phyloP scores from a whole-genome alignment of 1,140 invertebrate genomes.

The Pectinophora gossypiella region DNA sequence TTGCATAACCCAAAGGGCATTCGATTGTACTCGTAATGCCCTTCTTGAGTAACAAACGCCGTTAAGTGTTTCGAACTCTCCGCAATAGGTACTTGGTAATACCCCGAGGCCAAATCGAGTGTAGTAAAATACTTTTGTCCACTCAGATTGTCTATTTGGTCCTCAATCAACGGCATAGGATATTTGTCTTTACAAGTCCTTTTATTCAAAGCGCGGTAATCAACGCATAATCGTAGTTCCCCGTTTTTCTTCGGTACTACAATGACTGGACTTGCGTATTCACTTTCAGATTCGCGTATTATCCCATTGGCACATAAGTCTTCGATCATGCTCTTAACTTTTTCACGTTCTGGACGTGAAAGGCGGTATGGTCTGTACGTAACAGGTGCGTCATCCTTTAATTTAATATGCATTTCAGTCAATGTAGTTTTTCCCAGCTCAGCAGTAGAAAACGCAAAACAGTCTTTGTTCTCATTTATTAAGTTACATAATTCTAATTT shows the following conservation, averaged over 20 bases:
- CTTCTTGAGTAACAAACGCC: neutral
- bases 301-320: conserved; percentile 1
- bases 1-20: neutral
- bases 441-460: conserved; percentile 1
- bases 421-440: conserved; percentile 4
- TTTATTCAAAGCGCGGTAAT: conserved; percentile 1
- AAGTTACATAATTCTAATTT: neutral
- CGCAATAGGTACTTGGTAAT: conserved; percentile 1
- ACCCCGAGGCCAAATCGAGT: conserved; percentile 1
- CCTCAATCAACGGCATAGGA: conserved; percentile 6
- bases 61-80: neutral
- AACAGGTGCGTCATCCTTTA: conserved; percentile 8
- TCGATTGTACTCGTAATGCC: neutral
- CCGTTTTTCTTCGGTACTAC: conserved; percentile 7
- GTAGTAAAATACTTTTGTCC: conserved; percentile 6
- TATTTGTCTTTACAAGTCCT: conserved; percentile 1
- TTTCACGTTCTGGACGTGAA: conserved; percentile 1
- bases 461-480: conserved; percentile 1
- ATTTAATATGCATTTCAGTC: conserved; percentile 7
- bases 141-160: neutral
- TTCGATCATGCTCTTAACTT: neutral
- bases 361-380: conserved; percentile 9
- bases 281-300: neutral
- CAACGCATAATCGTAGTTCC: neutral
- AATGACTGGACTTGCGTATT: conserved; percentile 7